These are phyloP conservation scores for Craseonycteris thonglongyai DNA, from an alignment of 2,113 vertebrate genomes.

Conservation along the genomic window DNA sequence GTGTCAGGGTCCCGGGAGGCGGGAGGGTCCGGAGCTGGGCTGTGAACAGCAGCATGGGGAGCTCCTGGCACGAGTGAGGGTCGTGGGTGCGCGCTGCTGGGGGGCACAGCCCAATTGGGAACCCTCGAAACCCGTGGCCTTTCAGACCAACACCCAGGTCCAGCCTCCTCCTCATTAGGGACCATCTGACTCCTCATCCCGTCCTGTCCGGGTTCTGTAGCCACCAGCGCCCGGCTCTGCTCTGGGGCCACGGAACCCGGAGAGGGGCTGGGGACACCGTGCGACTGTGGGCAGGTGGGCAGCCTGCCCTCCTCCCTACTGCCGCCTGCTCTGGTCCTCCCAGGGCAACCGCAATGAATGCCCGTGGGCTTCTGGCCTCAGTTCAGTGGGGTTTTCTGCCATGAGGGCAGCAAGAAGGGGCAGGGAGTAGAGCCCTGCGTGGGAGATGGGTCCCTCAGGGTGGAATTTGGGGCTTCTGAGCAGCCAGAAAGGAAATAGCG, in stretches of 20 bases:
- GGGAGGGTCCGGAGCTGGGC: neutral
- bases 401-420: neutral
- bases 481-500: neutral
- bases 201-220: neutral
- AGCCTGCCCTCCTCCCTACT: neutral
- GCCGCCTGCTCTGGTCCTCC: neutral
- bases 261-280: neutral
- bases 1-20: neutral
- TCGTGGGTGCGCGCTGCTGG: neutral
- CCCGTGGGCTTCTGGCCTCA: neutral
- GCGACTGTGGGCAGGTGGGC: too few species aligned
- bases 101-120: neutral
- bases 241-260: neutral
- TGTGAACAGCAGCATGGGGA: neutral
- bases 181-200: accelerated
- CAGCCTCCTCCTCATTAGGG: neutral
- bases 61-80: accelerated
- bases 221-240: neutral
- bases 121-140: neutral
- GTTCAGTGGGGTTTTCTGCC: neutral
- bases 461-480: neutral
- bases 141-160: neutral
- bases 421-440: neutral
- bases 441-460: neutral
- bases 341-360: neutral